Evolutionary conservation across 2,797 vertebrate species (phyloP).

Genomic region (Uromys caudimaculatus): DNA sequence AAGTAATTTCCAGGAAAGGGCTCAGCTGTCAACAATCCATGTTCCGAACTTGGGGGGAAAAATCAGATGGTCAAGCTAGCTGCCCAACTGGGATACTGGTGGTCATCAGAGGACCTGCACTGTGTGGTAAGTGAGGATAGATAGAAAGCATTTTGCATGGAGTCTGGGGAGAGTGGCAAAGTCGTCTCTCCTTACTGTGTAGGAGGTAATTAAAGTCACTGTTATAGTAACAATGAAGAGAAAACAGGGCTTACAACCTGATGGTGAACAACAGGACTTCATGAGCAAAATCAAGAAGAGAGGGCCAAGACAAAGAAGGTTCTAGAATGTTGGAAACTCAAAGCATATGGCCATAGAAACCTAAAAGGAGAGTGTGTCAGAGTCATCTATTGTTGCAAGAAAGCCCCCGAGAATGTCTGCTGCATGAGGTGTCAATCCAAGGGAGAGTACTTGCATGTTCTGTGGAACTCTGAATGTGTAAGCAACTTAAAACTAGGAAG

Average conservation of each 20-base stretch:
- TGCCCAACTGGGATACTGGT: neutral
- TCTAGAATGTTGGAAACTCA: neutral
- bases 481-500: neutral
- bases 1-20: neutral
- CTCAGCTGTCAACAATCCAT: neutral
- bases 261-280: neutral
- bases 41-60: too few species aligned
- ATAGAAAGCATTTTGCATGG: neutral
- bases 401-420: neutral
- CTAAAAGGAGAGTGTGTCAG: neutral
- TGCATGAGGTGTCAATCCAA: neutral
- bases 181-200: neutral
- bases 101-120: fast-evolving
- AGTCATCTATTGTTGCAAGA: neutral
- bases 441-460: neutral
- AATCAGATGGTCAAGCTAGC: too few species aligned
- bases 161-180: neutral
- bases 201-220: neutral
- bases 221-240: neutral
- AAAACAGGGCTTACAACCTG: neutral
- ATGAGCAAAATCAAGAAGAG: neutral
- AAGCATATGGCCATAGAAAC: neutral
- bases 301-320: neutral
- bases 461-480: neutral
- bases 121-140: neutral